phyloP scores from a whole-genome alignment of 2,888 invertebrate species.

The Branchellion lobata region DNA sequence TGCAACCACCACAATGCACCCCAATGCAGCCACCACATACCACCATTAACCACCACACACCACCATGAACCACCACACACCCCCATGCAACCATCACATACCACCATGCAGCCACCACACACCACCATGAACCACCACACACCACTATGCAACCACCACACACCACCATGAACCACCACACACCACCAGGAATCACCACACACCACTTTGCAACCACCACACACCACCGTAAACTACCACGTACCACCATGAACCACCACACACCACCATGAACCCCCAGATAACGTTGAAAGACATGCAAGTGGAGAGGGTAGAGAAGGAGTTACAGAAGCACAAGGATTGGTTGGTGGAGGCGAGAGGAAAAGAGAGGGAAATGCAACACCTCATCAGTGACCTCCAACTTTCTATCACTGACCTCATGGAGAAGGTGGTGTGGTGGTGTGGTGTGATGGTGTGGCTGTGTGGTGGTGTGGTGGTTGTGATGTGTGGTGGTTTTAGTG shows the following conservation, averaged over 20 bases:
- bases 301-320: slow-evolving; percentile 35
- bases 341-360: slow-evolving; percentile 34
- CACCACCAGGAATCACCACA: not conserved
- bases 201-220: too few relatives aligned
- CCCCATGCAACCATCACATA: not conserved
- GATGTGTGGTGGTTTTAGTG: too few relatives aligned
- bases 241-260: too few relatives aligned
- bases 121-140: too few relatives aligned
- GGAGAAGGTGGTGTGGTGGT: slow-evolving; percentile 20
- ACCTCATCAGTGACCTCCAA: slow-evolving; percentile 35
- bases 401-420: slow-evolving; percentile 29
- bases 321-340: slow-evolving; percentile 25
- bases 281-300: slow-evolving; percentile 24
- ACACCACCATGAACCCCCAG: too few relatives aligned
- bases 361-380: slow-evolving; percentile 39
- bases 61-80: not conserved
- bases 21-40: not conserved
- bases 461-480: too few relatives aligned
- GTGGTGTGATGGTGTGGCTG: too few relatives aligned
- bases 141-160: too few relatives aligned
- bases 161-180: not conserved
- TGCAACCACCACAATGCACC: not conserved
- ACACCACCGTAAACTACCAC: too few relatives aligned
- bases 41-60: not conserved
- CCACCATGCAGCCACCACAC: too few relatives aligned